These are phyloP conservation scores for Origma solitaria DNA, from an alignment of 2,113 vertebrate species.

Conservation along the genomic window DNA sequence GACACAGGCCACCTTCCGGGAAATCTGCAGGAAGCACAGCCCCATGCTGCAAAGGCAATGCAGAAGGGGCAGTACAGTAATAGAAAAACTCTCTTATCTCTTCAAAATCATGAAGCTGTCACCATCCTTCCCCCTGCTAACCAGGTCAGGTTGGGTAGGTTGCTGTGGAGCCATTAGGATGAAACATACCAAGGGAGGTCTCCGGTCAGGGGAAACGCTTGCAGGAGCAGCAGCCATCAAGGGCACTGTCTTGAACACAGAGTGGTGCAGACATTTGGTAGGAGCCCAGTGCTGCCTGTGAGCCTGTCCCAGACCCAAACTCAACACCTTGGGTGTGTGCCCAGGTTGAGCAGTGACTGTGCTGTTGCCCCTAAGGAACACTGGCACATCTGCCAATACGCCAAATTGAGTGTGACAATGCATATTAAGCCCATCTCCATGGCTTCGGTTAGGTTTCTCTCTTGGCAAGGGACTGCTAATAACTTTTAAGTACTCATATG, in stretches of 20 bases:
- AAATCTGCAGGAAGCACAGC: background rate
- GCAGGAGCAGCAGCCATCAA: background rate
- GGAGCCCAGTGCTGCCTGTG: background rate
- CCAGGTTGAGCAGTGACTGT: background rate
- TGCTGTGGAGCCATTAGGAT: background rate
- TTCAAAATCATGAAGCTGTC: background rate
- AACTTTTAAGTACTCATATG: background rate
- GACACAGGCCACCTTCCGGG: background rate
- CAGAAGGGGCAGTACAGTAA: background rate
- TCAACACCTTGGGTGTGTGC: background rate
- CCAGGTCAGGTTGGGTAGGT: background rate
- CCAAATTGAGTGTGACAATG: background rate
- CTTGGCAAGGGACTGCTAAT: background rate
- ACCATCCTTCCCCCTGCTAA: background rate
- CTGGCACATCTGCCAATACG: fast-evolving
- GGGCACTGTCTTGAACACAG: background rate
- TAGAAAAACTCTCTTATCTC: background rate
- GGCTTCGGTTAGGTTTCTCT: background rate
- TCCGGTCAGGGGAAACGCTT: background rate
- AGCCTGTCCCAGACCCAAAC: background rate
- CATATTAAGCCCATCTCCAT: background rate
- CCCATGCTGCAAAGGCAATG: background rate
- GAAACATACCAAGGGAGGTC: background rate
- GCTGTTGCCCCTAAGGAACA: background rate
- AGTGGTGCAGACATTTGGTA: background rate